Evolutionary conservation across 1,140 invertebrate species (phyloP), one percentile per base, ranked within the genome.

Genomic region (Proales similis): DNA sequence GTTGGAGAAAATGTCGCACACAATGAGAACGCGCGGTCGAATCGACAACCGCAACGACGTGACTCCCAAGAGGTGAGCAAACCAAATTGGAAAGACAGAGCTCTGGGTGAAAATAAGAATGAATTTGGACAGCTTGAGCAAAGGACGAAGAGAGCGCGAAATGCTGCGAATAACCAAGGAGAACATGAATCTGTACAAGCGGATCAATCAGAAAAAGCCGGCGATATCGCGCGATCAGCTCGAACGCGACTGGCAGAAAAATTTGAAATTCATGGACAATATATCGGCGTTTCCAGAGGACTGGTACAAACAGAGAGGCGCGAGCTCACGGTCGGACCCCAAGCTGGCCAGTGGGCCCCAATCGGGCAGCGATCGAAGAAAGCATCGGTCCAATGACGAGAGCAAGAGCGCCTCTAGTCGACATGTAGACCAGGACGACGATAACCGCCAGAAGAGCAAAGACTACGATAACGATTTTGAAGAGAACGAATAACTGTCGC

Each of bases 1-100:
- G 24, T 62, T 75, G 48, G 72, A 74, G 51, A 75, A 74, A 63
- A 75, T 75, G 73, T 69, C 72, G 0, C 69, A 71, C 62, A 72
- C 72, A 24, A 75, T 75, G 72, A 66, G 71, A 48, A 74, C 71
- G 6, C 29, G 65, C 63, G 71, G 72, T 5, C 63, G 71, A 38
- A 61, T 75, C 11, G 73, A 74, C 53, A 75, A 75, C 63, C 65
- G 66, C 26, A 74, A 75, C 65, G 69, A 70, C 49, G 72, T 73
- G 45, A 68, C 69, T 63, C 69, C 70, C 63, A 74, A 72, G 66
- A 75, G 73, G 73, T 75, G 47, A 39, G 60, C 20, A 14, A n/a
- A n/a, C n/a, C n/a, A n/a, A 14, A 19, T 45, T 17, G 46, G 29
- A 5, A 9, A 39, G 11, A 6, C 36, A 20, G 30, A 47, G n/a